Evolutionary conservation across 2,888 invertebrate species (phyloP), one percentile per base, ranked within the genome.

Genomic region (Automeris io): DNA sequence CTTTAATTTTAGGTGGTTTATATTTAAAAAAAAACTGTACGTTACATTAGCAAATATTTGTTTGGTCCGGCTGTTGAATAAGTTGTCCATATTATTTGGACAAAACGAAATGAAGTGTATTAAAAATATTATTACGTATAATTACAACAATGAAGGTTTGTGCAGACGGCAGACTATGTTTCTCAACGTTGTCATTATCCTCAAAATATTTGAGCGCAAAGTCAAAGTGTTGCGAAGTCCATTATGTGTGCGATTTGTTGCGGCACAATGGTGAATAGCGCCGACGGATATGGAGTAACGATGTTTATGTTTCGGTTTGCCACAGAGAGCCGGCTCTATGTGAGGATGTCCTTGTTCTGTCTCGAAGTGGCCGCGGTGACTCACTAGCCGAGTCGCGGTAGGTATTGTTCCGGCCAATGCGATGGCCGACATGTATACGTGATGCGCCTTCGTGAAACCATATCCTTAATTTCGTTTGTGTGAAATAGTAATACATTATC

Each of bases 241-340:
- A 78, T 77, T 80, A 75, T 77, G 78, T 74, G 63, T 69, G 70
- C 70, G 76, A 80, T 78, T 78, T 72, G 76, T 79, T 74, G 75
- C 70, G 68, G 76, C 76, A 85, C 80, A 83, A 85, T 82, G 70
- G 73, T 75, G 77, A 77, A 78, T 71, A 73, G 69, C 64, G 50
- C 56, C 60, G 73, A 77, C 82, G 80, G 80, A 83, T 82, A 80
- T 82, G 82, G 82, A 73, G 81, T 67, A 81, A 83, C 70, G 55
- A 73, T 82, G 80, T 79, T 81, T 79, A 72, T 78, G 74, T 76
- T 78, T 68, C 75, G 66, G 75, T 79, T 78, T 70, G 74, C 66
- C 59, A 65, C 70, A 68, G 70, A 68, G 70, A 59, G 60, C 53
- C 54, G 61, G 57, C 60, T 58, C 60, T 55, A 54, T 61, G 60